Evolutionary conservation across 1,140 invertebrate species (phyloP), one percentile per base, ranked within the genome.

Genomic region (Drosophila repletoides): DNA sequence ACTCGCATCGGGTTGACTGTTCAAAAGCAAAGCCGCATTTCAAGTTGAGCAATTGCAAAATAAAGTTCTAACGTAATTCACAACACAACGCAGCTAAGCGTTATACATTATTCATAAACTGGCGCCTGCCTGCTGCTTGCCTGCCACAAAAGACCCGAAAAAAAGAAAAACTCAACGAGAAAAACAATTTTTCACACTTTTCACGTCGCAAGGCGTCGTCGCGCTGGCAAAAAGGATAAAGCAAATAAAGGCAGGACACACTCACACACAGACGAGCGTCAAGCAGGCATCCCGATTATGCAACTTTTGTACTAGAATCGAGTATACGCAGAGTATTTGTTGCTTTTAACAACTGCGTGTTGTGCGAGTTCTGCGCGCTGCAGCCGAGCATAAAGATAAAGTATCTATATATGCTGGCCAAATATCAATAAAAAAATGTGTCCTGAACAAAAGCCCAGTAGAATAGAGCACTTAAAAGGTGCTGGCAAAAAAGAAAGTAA

Each of bases 161-260:
- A 45, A 40, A 48, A 31, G 22, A 43, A 55, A 31, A 14, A 28
- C 21, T 38, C 28, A 41, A 41, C 40, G 33, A 63, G 43, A 71
- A 71, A 70, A 73, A 61, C 67, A 70, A 74, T 66, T 71, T 73
- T 73, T 74, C 67, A 74, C 71, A 74, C 71, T 74, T 74, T 74
- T 63, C 71, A 71, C 71, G 71, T 74, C 60, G 60, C 60, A 22
- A 24, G 48, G 48, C 43, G 22, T 14, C 12, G 46, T 9, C 46
- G 46, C 29, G 19, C 33, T 21, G 31, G 21, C 28, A 36, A 66
- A 59, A 34, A 28, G 69, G 51, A 64, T 66, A 74, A 70, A 36
- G 34, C 67, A 71, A 71, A 66, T 71, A 71, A 17, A 49, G 38
- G 49, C 41, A 34, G 49, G 29, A 60, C 67, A 67, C 49, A 59